Percentiles rank a stretch among this genome's conserved stretches.
phyloP scores from a whole-genome alignment of 1,140 invertebrate genomes.

The Zaprionus camerounensis region DNA sequence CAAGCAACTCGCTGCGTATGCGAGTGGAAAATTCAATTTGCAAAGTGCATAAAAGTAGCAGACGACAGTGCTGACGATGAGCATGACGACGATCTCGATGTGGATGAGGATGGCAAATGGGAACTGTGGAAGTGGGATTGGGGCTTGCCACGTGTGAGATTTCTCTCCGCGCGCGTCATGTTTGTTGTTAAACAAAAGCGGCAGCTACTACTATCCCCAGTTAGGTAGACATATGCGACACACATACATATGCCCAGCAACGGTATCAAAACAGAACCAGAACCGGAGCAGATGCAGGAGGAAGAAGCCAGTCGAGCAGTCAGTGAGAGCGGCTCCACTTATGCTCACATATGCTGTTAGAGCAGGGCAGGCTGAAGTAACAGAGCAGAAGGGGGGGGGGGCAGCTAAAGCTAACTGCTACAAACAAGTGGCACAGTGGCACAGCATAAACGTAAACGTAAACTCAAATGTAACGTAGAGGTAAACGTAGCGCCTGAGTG shows the following conservation, averaged over 20 bases:
- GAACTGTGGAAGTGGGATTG: constrained; percentile 19
- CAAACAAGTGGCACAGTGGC: constrained; percentile 65
- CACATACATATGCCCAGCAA: not conserved
- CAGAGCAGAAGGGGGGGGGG: not conserved
- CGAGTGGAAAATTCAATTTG: constrained; percentile 82
- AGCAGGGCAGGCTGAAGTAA: not conserved
- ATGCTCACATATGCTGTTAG: constrained; percentile 54
- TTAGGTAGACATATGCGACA: not conserved
- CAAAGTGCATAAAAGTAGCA: constrained; percentile 80
- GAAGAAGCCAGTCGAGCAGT: not conserved
- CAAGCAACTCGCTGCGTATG: constrained; percentile 52
- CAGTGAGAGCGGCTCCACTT: constrained; percentile 12
- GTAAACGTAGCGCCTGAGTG: constrained; percentile 59
- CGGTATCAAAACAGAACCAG: constrained; percentile 1
- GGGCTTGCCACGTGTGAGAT: constrained; percentile 63
- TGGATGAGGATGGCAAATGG: not conserved
- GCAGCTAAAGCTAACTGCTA: constrained; percentile 42
- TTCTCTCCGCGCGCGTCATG: constrained; percentile 49
- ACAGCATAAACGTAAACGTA: constrained; percentile 45
- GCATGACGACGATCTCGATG: constrained; percentile 2
- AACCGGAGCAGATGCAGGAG: not conserved
- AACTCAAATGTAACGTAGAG: constrained; percentile 17
- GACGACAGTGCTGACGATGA: constrained; percentile 32
- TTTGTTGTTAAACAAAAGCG: constrained; percentile 78
- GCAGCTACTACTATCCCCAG: constrained; percentile 48